A percentile compares a stretch with the other conserved stretches of the same genome.
Conservation (phyloP, 2,888 invertebrate species). For the Urechis unicinctus region DNA sequence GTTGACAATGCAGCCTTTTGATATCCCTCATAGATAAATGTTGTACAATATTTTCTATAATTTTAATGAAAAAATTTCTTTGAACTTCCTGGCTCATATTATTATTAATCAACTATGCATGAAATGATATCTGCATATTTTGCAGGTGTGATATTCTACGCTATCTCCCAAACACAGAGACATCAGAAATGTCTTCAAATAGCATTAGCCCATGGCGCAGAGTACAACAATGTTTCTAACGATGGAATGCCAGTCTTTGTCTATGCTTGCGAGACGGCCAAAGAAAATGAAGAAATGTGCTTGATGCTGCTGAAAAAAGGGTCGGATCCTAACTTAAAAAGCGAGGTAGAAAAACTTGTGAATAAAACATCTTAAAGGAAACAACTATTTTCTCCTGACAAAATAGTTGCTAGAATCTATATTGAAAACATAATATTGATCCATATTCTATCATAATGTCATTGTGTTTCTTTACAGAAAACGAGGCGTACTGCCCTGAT, state of each 20-base stretch:
- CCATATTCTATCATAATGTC: background rate
- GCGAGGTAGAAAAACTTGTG: conserved; percentile 28
- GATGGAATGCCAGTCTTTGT: conserved; percentile 46
- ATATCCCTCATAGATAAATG: no score
- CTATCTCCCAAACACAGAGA: conserved; percentile 44
- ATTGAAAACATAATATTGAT: background rate
- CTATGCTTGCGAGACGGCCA: conserved; percentile 45
- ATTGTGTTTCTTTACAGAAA: conserved; percentile 25
- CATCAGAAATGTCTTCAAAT: conserved; percentile 47
- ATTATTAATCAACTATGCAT: no score
- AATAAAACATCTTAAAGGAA: background rate
- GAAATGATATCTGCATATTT: background rate
- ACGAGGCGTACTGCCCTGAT: conserved; percentile 45
- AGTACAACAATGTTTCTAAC: conserved; percentile 43
- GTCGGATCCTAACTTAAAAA: conserved; percentile 42
- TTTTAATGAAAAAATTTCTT: no score
- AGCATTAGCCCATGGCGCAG: conserved; percentile 42
- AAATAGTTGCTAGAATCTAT: background rate
- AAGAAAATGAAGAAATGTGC: conserved; percentile 47
- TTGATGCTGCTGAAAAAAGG: conserved; percentile 39
- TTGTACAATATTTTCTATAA: no score
- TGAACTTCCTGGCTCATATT: no score
- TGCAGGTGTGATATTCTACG: conserved; percentile 46
- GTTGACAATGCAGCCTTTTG: no score
- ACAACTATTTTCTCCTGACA: background rate